Base-by-base conservation (phyloP, 2,797 vertebrate species). In the Danio aesculapii region DNA sequence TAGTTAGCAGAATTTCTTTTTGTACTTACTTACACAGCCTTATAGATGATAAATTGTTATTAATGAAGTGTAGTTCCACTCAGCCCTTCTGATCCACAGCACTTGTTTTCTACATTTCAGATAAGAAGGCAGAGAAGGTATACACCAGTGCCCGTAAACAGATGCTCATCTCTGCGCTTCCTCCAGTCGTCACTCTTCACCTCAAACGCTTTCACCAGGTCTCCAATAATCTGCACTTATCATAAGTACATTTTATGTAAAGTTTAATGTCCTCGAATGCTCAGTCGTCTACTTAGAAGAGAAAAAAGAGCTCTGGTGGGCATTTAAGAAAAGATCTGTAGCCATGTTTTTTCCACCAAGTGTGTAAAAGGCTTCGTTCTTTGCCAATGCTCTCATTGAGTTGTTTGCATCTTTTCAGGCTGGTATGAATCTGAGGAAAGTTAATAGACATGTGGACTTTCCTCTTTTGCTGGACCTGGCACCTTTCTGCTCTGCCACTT, bases 201-300 rank as follows among this genome's bases (percentile, higher is more conserved):
- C 94, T 99, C 55, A 99, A 99, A 93, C 97, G 98, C 83, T 99
- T 99, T 88, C 96, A 98, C 88, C 98, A 99, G 97, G 98, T 99
- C 87, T 92, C 88, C 3, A 30, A 30, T 30, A 86, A 50, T 72
- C 12, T 13, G 52, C 6, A 52, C 43, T 30, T 3, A 30, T 30
- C 47, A 17, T 17, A 74, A 47, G 41, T 57, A 10, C 1, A n/a
- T n/a, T n/a, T n/a, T n/a, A 49, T 13, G 5, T 61, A 8, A 19
- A 19, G 39, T 62, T 61, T 44, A 11, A 19, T 52, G 50, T 16
- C 8, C 62, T 46, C 0, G 19, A 59, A 70, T 11, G 8, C 4
- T 50, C 8, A 63, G 1, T 49, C 67, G 63, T 52, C 0, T 55
- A 57, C 41, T 69, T 47, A 9, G 6, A 13, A 57, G 6, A 67